A percentile compares a stretch with the other conserved stretches of the same genome.
phyloP scores from a whole-genome alignment of 2,888 invertebrate genomes.

The Kuschelorhynchus macadamiae region DNA sequence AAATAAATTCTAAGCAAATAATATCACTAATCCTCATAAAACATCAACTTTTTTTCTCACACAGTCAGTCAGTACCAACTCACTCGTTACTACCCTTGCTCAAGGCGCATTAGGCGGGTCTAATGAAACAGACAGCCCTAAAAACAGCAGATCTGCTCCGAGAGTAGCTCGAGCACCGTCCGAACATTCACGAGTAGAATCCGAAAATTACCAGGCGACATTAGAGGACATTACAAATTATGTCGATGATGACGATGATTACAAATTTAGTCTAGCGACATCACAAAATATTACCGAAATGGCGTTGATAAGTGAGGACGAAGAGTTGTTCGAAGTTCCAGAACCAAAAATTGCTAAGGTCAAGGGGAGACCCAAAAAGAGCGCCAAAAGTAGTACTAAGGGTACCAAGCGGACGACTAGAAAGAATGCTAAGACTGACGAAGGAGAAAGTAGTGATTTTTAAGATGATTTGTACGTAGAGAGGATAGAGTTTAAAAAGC shows the following conservation, averaged over 20 bases:
- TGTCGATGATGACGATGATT: background rate
- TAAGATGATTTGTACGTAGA: slow-evolving; percentile 22
- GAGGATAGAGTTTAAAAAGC: background rate
- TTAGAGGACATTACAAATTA: too few relatives aligned
- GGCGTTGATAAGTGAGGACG: slow-evolving; percentile 52
- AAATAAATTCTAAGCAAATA: slow-evolving; percentile 21
- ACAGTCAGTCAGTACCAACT: slow-evolving; percentile 35
- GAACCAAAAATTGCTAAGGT: slow-evolving; percentile 19
- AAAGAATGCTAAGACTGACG: slow-evolving; percentile 35
- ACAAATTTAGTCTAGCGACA: background rate
- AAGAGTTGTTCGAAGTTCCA: slow-evolving; percentile 55
- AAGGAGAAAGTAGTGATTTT: slow-evolving; percentile 40
- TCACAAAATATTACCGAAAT: background rate
- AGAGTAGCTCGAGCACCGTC: background rate
- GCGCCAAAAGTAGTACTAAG: slow-evolving; percentile 17
- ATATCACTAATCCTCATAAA: slow-evolving; percentile 18
- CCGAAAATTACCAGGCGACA: background rate
- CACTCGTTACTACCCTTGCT: slow-evolving; percentile 19
- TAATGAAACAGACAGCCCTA: slow-evolving; percentile 21
- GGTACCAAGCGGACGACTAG: slow-evolving; percentile 22
- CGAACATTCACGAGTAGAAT: background rate
- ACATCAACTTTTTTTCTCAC: slow-evolving; percentile 23
- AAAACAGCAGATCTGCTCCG: slow-evolving; percentile 1
- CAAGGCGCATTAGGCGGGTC: background rate
- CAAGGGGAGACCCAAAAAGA: slow-evolving; percentile 30